Conservation (phyloP, 2,888 invertebrate species). For the Tenthredo amoena region DNA sequence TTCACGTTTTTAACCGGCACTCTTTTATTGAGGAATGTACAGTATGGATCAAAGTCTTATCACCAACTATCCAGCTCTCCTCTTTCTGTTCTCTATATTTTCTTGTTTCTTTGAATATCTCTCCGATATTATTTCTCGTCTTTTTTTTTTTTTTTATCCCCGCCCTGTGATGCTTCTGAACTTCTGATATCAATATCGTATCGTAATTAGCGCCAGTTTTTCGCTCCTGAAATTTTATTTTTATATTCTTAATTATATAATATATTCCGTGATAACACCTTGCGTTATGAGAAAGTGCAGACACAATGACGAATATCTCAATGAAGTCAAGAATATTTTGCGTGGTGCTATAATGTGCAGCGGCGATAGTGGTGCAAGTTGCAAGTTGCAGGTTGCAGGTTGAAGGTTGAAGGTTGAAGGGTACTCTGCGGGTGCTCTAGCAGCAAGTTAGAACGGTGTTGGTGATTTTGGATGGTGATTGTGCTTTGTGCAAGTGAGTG, state of each 20-base stretch:
- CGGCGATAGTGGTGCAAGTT: constrained; percentile 7
- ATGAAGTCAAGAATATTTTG: not conserved
- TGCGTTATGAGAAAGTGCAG: not conserved
- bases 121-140: not conserved
- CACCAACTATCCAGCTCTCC: too few species aligned
- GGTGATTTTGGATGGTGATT: constrained; percentile 20
- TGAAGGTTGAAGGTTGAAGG: not conserved
- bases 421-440: constrained; percentile 34
- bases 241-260: not conserved
- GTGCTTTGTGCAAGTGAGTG: constrained; percentile 28
- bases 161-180: not conserved
- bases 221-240: constrained; percentile 25
- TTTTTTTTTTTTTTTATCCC: not conserved
- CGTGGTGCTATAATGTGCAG: not conserved
- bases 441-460: constrained; percentile 11
- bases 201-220: not conserved
- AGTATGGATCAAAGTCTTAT: not conserved
- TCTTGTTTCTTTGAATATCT: too few species aligned
- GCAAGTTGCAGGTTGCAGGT: constrained; percentile 11
- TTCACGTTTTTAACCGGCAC: not conserved
- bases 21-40: not conserved
- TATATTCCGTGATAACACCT: not conserved
- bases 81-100: too few species aligned
- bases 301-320: not conserved
- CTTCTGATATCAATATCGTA: constrained; percentile 1